Base-by-base conservation (phyloP, 2,888 invertebrate species). In the Didymodactylos carnosus region DNA sequence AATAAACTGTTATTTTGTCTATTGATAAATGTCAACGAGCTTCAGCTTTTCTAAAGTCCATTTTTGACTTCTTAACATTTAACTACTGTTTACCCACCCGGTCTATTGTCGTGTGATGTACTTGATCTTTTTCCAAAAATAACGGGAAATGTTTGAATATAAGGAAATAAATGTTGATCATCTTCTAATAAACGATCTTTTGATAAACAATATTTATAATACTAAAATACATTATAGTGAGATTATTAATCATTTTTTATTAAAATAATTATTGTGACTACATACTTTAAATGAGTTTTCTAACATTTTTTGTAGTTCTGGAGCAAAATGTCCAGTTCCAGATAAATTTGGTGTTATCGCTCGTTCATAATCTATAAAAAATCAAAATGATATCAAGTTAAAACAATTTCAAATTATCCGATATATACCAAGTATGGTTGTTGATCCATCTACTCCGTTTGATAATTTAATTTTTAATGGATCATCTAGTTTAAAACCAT, bases 231-330 rank as follows among this genome's bases (percentile, higher is more conserved):
- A n/a, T n/a, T n/a, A n/a, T n/a, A 29, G 14, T 49, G n/a, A 49
- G 23, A 8, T 11, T 49, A 16, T 19, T 49, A 23, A 2, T 49
- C 11, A 23, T 19, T 49, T 7, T 23, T 4, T 23, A 16, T 10
- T 49, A 49, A 8, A 49, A 23, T 10, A 2, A 23, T 23, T 49
- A 49, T 8, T n/a, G n/a, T n/a, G n/a, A n/a, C n/a, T n/a, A 53
- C 53, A 53, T 62, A 62, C 53, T 10, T 27, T 62, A 62, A 62
- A 35, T 62, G 71, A 71, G 27, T 74, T 74, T 23, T 74, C 74
- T 25, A 71, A 62, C 74, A 74, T 74, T 41, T 71, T 41, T 13
- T 70, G 74, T 14, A 74, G 71, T 25, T 74, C 74, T 1, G 74
- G 74, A 62, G 29, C 35, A 16, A 62, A 62, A 62, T 62, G 53